Conservation (phyloP, 2,888 invertebrate genomes). For the Tromatobia lineatoria region DNA sequence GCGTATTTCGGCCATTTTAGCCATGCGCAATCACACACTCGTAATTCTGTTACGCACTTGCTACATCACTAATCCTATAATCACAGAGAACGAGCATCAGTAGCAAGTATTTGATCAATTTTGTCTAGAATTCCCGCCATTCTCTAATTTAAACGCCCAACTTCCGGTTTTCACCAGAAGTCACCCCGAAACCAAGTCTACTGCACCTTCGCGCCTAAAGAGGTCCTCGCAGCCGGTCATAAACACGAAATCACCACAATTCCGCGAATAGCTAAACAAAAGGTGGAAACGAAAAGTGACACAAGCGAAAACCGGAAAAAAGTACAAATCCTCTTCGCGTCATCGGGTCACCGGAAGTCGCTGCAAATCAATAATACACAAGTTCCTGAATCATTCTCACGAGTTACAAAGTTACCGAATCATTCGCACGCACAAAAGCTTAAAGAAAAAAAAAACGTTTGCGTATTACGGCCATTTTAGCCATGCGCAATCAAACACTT, state of each 20-base stretch:
- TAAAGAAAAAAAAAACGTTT: neutral
- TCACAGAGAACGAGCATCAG: slow-evolving; percentile 43
- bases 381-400: neutral
- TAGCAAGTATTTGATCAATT: too few relatives aligned
- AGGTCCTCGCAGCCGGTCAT: neutral
- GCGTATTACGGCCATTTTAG: slow-evolving; percentile 59
- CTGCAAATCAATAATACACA: neutral
- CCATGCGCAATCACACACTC: slow-evolving; percentile 73
- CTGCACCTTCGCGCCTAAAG: neutral
- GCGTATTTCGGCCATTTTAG: slow-evolving; percentile 59
- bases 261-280: slow-evolving; percentile 5
- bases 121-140: too few relatives aligned
- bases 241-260: slow-evolving; percentile 7
- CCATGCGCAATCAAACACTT: slow-evolving; percentile 73
- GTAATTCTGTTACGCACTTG: slow-evolving; percentile 71
- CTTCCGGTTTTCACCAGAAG: neutral
- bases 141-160: too few relatives aligned
- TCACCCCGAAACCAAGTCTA: neutral
- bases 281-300: neutral
- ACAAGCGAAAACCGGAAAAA: slow-evolving; percentile 34
- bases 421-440: neutral
- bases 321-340: too few relatives aligned
- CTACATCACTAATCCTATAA: slow-evolving; percentile 54
- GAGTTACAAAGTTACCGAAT: neutral
- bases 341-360: too few relatives aligned